Percentiles rank a stretch among this genome's conserved stretches.
Conservation (phyloP, 2,888 invertebrate species). For the Cheilosia soror region DNA sequence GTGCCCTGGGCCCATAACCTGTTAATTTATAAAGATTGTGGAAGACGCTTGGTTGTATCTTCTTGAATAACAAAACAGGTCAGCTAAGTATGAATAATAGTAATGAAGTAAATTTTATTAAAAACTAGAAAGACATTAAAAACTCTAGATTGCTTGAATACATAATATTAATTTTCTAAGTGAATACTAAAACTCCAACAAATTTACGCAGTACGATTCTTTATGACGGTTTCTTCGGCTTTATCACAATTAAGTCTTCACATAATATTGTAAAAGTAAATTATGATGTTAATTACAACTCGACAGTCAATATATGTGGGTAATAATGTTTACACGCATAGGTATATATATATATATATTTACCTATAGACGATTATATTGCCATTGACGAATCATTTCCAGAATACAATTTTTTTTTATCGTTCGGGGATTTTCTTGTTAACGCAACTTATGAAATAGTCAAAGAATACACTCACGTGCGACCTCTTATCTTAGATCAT, state of each 20-base stretch:
- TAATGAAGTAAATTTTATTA: too few species aligned
- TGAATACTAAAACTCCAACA: too few species aligned
- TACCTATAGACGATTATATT: background rate
- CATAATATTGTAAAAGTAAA: slow-evolving; percentile 8
- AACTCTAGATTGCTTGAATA: too few species aligned
- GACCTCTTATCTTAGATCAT: slow-evolving; percentile 20
- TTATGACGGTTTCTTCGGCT: background rate
- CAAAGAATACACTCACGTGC: background rate
- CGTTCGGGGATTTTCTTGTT: background rate
- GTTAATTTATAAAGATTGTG: too few species aligned
- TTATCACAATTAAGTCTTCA: background rate
- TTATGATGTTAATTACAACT: slow-evolving; percentile 47
- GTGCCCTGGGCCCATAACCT: too few species aligned
- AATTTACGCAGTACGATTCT: too few species aligned
- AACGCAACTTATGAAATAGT: slow-evolving; percentile 19
- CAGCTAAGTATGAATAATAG: too few species aligned
- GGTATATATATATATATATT: background rate
- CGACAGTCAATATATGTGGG: slow-evolving; percentile 9
- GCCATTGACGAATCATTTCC: slow-evolving; percentile 9
- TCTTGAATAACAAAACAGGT: too few species aligned
- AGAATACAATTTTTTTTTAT: background rate
- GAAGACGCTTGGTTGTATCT: too few species aligned
- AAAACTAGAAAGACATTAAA: too few species aligned
- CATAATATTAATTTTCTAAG: too few species aligned
- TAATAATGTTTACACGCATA: slow-evolving; percentile 9